These are phyloP conservation scores for Serinus canaria DNA, from an alignment of 2,113 vertebrate genomes.

Conservation along the genomic window DNA sequence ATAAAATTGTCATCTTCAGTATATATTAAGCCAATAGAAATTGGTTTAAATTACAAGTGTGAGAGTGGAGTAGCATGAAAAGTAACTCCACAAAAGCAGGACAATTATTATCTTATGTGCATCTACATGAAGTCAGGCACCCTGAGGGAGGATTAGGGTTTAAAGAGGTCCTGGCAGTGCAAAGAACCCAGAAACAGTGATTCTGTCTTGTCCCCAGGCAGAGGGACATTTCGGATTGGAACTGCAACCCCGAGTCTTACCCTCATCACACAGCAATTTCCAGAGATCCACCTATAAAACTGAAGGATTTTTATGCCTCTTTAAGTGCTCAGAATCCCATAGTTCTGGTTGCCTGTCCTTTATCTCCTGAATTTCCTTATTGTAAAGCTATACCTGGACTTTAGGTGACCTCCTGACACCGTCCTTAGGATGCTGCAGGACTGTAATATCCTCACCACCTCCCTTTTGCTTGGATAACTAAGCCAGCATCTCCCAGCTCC, in stretches of 20 bases:
- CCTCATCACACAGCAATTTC: neutral
- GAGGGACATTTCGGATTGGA: neutral
- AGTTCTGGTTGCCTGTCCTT: neutral
- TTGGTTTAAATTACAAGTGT: neutral
- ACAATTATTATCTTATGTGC: neutral
- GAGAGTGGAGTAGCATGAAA: neutral
- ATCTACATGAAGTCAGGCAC: neutral
- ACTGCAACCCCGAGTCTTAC: neutral
- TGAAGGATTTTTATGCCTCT: neutral
- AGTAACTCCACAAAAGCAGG: neutral
- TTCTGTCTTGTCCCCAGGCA: neutral
- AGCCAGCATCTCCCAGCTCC: neutral
- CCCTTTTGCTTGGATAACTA: neutral
- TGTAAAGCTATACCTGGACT: neutral
- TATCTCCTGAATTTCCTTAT: neutral
- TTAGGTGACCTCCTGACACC: neutral
- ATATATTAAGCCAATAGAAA: neutral
- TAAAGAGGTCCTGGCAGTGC: neutral
- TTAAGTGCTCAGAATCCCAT: neutral
- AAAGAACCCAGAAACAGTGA: neutral
- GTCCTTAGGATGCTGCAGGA: neutral
- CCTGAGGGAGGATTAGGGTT: neutral
- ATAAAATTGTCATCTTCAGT: neutral
- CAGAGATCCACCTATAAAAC: neutral
- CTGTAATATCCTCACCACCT: rapidly evolving